Conservation (phyloP, 1,140 invertebrate genomes). For the Dendrolimus punctatus region DNA sequence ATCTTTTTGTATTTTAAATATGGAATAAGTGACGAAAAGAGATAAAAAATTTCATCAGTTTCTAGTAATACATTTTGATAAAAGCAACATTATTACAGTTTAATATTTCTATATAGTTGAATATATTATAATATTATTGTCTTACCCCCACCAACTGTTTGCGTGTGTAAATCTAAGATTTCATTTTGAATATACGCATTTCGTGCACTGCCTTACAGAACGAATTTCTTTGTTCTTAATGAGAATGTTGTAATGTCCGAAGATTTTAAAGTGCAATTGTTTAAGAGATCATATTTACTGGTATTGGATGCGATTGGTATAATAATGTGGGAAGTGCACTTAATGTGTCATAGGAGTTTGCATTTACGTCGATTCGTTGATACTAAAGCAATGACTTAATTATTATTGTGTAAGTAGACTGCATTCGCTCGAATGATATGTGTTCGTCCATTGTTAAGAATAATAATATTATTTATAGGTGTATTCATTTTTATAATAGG, state of each 20-base stretch:
- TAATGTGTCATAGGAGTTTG: slow-evolving; percentile 41
- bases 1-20: too few relatives aligned
- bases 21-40: too few relatives aligned
- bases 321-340: slow-evolving; percentile 48
- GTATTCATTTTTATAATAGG: slow-evolving; percentile 56
- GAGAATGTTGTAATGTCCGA: slow-evolving; percentile 15
- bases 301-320: too few relatives aligned
- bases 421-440: slow-evolving; percentile 66
- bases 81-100: not conserved
- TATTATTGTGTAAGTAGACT: slow-evolving; percentile 59
- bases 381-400: slow-evolving; percentile 55
- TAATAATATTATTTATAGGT: slow-evolving; percentile 56
- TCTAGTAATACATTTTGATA: not conserved
- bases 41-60: too few relatives aligned
- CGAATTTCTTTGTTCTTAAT: slow-evolving; percentile 27
- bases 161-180: slow-evolving; percentile 24
- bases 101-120: slow-evolving; percentile 13
- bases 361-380: slow-evolving; percentile 42
- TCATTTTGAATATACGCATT: slow-evolving; percentile 26
- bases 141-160: slow-evolving; percentile 12
- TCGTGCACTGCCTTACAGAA: slow-evolving; percentile 38
- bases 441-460: slow-evolving; percentile 67
- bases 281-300: too few relatives aligned
- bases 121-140: not conserved
- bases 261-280: slow-evolving; percentile 10